phyloP scores from a whole-genome alignment of 2,113 vertebrate genomes.

The Centropus unirufus region DNA sequence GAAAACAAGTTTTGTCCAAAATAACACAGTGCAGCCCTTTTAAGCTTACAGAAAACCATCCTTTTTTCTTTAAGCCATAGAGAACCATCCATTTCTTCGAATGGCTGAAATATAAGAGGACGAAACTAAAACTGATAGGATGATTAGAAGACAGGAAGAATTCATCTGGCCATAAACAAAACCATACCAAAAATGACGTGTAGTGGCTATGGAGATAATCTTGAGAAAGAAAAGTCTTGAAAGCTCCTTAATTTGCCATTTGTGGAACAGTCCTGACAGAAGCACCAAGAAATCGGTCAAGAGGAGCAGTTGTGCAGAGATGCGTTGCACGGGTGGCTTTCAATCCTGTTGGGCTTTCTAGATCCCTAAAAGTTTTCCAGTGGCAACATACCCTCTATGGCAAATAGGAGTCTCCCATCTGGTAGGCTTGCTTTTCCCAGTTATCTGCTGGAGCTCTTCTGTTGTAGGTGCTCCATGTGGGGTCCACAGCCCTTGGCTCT shows the following conservation, averaged over 20 bases:
- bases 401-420: neutral
- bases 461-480: no score
- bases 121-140: neutral
- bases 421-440: neutral
- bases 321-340: neutral
- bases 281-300: neutral
- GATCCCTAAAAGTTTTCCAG: neutral
- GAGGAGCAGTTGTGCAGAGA: neutral
- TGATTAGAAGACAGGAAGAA: neutral
- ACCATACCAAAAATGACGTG: neutral
- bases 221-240: neutral
- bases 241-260: neutral
- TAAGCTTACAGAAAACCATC: neutral
- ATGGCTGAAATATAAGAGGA: neutral
- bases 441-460: neutral
- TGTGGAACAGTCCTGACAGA: neutral
- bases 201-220: neutral
- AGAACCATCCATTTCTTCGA: neutral
- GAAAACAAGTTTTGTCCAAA: neutral
- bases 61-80: neutral
- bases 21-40: neutral
- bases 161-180: neutral
- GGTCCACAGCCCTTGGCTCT: neutral
- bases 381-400: neutral
- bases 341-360: neutral